Evolutionary conservation across 37 sponge, comb jelly and placozoan species (phyloP).

Genomic region (Crambe crambe): DNA sequence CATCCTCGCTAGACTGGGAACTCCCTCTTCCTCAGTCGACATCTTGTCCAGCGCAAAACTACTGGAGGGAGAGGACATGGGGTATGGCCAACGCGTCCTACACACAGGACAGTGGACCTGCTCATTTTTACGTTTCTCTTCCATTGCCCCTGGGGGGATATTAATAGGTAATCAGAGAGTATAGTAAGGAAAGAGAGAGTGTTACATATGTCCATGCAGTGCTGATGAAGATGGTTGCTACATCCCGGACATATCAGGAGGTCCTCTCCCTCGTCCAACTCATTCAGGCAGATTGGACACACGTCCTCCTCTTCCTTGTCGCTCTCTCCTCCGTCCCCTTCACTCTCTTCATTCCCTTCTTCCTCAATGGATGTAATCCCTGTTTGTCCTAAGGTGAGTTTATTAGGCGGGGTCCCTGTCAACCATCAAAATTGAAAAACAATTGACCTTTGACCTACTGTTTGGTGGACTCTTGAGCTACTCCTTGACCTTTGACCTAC

Average conservation of each 20-base stretch:
- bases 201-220: slow-evolving; percentile 88
- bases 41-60: background rate
- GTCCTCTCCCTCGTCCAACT: slow-evolving; percentile 77
- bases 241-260: slow-evolving; percentile 68
- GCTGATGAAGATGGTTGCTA: slow-evolving; percentile 76
- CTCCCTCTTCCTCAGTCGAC: slow-evolving; percentile 7
- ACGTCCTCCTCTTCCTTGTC: slow-evolving; percentile 67
- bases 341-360: slow-evolving; percentile 2
- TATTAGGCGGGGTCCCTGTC: background rate
- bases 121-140: slow-evolving; percentile 37
- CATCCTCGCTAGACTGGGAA: too few species aligned
- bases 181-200: background rate
- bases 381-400: too few species aligned
- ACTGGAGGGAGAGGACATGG: slow-evolving; percentile 3
- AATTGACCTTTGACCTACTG: background rate
- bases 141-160: slow-evolving; percentile 39
- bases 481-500: too few species aligned
- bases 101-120: slow-evolving; percentile 55
- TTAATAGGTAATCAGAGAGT: background rate
- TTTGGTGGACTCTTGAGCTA: too few species aligned
- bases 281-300: slow-evolving; percentile 85
- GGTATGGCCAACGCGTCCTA: slow-evolving; percentile 38
- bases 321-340: slow-evolving; percentile 9
- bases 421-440: background rate
- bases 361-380: background rate